A percentile compares a stretch with the other conserved stretches of the same genome.
phyloP scores from a whole-genome alignment of 2,113 vertebrate genomes.

The Neopipo cinnamomea region DNA sequence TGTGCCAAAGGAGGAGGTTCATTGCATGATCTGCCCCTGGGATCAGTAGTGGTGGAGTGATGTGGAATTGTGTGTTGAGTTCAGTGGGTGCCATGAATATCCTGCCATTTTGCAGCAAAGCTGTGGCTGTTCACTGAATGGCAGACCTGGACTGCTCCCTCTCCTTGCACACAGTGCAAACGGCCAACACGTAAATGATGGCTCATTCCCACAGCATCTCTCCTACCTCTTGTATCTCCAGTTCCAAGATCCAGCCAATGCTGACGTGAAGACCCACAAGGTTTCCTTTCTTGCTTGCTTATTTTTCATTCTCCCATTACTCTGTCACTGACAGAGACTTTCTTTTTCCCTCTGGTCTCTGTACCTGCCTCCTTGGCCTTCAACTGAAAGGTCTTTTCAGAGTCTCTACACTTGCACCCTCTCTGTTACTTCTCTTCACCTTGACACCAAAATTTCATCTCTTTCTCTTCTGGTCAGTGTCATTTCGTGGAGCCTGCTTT shows the following conservation, averaged over 20 bases:
- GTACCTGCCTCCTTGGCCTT: not conserved
- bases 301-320: not conserved
- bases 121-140: rapidly evolving
- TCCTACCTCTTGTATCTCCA: not conserved
- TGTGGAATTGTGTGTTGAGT: not conserved
- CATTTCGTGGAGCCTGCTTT: not conserved
- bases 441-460: not conserved
- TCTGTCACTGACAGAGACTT: not conserved
- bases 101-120: not conserved
- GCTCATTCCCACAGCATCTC: not conserved
- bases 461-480: not conserved
- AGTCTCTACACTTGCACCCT: not conserved
- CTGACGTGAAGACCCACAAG: not conserved
- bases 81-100: rapidly evolving
- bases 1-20: not conserved
- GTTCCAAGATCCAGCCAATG: not conserved
- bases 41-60: not conserved
- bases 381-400: not conserved
- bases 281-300: not conserved
- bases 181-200: not conserved
- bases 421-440: not conserved
- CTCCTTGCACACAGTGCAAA: not conserved
- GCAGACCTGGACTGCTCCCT: not conserved
- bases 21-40: not conserved
- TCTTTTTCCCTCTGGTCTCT: not conserved